Base-by-base conservation (phyloP, 2,888 invertebrate genomes). In the Gryllus longicercus region DNA sequence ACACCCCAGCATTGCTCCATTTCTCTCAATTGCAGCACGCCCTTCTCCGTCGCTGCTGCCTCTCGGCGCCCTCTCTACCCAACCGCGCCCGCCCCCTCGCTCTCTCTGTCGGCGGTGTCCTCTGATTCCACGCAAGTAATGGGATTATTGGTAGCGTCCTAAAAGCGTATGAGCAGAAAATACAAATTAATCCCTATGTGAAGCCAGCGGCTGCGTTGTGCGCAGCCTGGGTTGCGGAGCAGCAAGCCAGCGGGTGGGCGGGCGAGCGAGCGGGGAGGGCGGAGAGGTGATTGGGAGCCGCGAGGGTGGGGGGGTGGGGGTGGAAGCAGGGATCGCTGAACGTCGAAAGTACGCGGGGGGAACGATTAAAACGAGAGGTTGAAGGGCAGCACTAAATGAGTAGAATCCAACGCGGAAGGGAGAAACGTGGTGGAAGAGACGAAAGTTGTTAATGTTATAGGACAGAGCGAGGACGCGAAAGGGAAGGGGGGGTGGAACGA, bases 141-240 rank as follows among this genome's bases (percentile, higher is more conserved):
- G 63, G n/a, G 63, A 63, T 63, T 63, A 63, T 63, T 63, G 63
- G 63, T 5, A n/a, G n/a, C 63, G 63, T 63, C 63, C 63, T 14
- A 63, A 63, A 63, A 63, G 63, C 63, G n/a, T 63, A 63, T 63
- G 14, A 63, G 63, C 63, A 63, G 63, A 63, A 63, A 63, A 63
- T 63, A 63, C 63, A 63, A 63, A 63, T 63, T 63, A 63, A 63
- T 63, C 63, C 63, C 63, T 63, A 63, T 63, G 63, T 63, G 63
- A 63, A 63, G 63, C 12, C 16, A 14, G n/a, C 63, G 63, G 63
- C 14, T 63, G 63, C 51, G 51, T 5, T 38, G 38, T 38, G 38
- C 38, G 8, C 38, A 38, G 38, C 38, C 63, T 8, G 16, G 63
- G 63, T 11, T 63, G 63, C 63, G 63, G n/a, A 63, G 8, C 63